phyloP scores from a whole-genome alignment of 2,797 vertebrate genomes.

The Liasis olivaceus region DNA sequence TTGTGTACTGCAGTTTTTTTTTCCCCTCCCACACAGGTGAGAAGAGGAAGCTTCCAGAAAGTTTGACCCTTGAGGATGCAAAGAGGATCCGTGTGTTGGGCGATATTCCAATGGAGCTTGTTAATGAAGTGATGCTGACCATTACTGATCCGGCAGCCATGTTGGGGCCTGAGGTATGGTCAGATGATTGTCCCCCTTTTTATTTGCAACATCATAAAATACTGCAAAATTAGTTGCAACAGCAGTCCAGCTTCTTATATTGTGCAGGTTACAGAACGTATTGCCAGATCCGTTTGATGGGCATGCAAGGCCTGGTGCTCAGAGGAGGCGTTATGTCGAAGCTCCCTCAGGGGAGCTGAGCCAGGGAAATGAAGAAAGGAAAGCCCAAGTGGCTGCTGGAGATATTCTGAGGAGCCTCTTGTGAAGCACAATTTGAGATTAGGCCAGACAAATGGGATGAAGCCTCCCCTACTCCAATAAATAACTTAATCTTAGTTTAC shows the following conservation, averaged over 20 bases:
- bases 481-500: not conserved
- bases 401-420: no score
- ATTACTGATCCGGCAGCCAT: slow-evolving; percentile 97
- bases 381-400: no score
- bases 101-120: slow-evolving; percentile 98
- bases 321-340: not conserved
- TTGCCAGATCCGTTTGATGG: not conserved
- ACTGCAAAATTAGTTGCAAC: not conserved
- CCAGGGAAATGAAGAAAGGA: no score
- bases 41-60: slow-evolving; percentile 94
- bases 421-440: no score
- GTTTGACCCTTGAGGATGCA: slow-evolving; percentile 92
- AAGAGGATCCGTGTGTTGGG: slow-evolving; percentile 97
- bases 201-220: not conserved
- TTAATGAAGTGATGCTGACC: slow-evolving; percentile 98
- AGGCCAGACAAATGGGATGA: not conserved
- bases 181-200: not conserved
- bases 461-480: not conserved
- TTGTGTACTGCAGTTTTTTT: not conserved
- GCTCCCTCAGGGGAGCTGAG: not conserved
- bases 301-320: not conserved
- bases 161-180: slow-evolving; percentile 90
- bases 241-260: not conserved
- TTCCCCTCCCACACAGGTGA: slow-evolving; percentile 78
- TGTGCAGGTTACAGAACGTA: not conserved